Percentiles rank a stretch among this genome's conserved stretches.
Evolutionary conservation across 1,140 invertebrate genomes (phyloP).

Genomic region (Triops longicaudatus): DNA sequence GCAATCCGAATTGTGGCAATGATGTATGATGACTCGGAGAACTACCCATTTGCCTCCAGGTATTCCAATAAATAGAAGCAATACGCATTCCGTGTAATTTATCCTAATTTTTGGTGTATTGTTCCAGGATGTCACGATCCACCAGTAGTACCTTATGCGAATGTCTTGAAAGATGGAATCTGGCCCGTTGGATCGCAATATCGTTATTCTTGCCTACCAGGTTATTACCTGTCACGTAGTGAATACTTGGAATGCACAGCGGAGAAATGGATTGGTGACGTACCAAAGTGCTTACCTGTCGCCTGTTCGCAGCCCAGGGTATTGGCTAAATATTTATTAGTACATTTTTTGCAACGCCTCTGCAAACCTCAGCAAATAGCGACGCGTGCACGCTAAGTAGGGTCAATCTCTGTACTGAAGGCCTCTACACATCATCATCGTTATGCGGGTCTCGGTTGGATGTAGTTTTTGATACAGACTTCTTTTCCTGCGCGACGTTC

Average conservation of each 20-base stretch:
- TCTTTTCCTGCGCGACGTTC: no score
- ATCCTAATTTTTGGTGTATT: neutral
- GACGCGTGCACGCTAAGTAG: no score
- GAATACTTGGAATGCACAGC: constrained; percentile 23
- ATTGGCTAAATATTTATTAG: neutral
- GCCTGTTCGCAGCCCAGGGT: neutral
- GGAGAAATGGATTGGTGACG: constrained; percentile 29
- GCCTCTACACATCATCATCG: no score
- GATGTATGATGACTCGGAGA: neutral
- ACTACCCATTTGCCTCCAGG: neutral
- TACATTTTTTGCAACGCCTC: no score
- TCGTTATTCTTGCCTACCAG: constrained; percentile 31
- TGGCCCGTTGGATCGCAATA: neutral
- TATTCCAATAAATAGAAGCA: neutral
- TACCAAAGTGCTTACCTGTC: constrained; percentile 34
- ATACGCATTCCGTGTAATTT: neutral
- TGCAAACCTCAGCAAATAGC: no score
- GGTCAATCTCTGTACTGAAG: no score
- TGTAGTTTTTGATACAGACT: no score
- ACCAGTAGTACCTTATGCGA: neutral
- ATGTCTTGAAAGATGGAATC: neutral
- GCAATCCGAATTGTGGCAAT: neutral
- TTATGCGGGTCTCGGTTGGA: no score
- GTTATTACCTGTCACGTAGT: constrained; percentile 29
- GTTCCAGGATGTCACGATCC: neutral